Base-by-base conservation (phyloP, 2,113 vertebrate genomes). In the Scatophagus argus region DNA sequence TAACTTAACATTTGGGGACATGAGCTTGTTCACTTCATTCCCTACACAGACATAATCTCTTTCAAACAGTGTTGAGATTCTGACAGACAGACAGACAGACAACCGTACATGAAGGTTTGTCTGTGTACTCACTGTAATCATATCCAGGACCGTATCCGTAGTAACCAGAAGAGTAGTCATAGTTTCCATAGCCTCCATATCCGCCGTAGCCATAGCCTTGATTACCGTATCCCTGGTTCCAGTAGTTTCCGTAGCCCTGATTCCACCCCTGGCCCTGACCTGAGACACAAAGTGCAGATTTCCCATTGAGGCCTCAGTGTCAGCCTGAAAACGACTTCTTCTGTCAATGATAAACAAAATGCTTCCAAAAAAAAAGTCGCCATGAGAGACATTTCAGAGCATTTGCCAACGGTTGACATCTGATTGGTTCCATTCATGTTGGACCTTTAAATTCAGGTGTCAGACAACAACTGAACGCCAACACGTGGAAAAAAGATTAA, bases 171-270 rank as follows among this genome's bases (percentile, higher is more conserved):
- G 96, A 95, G 94, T 98, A 99, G 94, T 99, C 97, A 82, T 99
- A 98, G 95, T 96, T 96, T 93, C 96, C 95, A 87, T 98, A 98
- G 89, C 95, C 95, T 82, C 96, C 92, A 90, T 98, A 99, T 88
- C 96, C 96, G 73, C 97, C 95, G 65, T 97, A 97, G 47, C 91
- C 70, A 9, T 97, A 98, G 83, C 96, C 94, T 85, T 96, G 96
- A 91, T 95, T 96, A 7, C 90, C 86, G 2, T 91, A 98, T 70
- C 96, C 95, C 88, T 96, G 96, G 92, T 96, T 97, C 96, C 97
- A 99, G 94, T 98, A 97, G 95, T 94, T 97, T 92, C 95, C 96
- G 80, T 99, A 99, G 89, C 98, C 96, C 95, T 98, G 97, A 95
- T 97, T 99, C 96, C 97, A 98, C 95, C 95, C 96, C 94, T 98